Base-by-base conservation (phyloP, 1,140 invertebrate species). In the Zaprionus ornatus region DNA sequence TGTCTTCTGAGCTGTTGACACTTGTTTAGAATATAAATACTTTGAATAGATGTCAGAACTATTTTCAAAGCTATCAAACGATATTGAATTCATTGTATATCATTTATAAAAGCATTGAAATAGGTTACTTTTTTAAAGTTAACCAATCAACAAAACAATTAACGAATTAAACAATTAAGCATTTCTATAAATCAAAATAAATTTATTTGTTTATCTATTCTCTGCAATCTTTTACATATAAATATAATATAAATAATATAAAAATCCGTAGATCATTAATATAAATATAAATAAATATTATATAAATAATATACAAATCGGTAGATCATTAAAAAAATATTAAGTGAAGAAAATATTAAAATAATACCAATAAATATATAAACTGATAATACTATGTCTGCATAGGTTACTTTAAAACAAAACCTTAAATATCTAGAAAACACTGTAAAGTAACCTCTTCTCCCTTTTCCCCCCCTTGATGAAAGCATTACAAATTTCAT, bases 401-500 rank as follows among this genome's bases (percentile, higher is more conserved):
- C 9, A 29, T 29, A 29, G 9, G 0, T 9, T 2, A 54, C 1
- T 54, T 54, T 23, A 54, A 54, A 25, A 52, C 21, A 37, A 13
- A 15, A 15, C 12, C 35, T 4, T 37, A 13, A 25, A 23, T 2
- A 23, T 10, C 21, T 21, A 52, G 17, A 52, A 10, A 54, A 54
- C 12, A 25, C 12, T 54, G 27, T 21, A 48, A 48, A 48, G 7
- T 12, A 23, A 50, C 10, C 19, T 50, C 45, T 23, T 42, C 10
- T 15, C 25, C 25, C 9, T 7, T 25, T 23, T 1, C 12, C 19
- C 7, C 48, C 12, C 10, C 6, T 42, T 7, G 59, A 3, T 56
- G 3, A 27, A 7, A 40, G 19, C 35, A 1, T 60, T 6, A 61
- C n/a, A 73, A 66, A 71, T 62, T 29, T 37, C 25, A n/a, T 21